Percentiles rank a stretch among this genome's conserved stretches.
These are phyloP conservation scores for Neofelis nebulosa DNA, from an alignment of 2,113 vertebrate genomes.

Conservation along the genomic window DNA sequence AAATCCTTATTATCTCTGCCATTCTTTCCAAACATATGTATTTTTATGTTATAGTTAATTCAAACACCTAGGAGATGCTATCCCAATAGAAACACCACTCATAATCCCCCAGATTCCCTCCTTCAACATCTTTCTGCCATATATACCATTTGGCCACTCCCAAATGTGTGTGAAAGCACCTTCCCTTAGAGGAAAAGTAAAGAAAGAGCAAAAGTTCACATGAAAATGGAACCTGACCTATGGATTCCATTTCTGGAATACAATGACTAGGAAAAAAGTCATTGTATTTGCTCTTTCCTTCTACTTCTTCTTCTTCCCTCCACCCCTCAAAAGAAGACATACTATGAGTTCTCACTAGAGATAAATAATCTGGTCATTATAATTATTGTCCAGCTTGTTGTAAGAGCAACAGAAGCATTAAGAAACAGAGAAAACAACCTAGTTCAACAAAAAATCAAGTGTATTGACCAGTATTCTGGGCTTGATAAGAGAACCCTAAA, in stretches of 20 bases:
- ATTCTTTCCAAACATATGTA: neutral
- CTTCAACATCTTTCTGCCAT: neutral
- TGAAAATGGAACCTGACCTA: conserved; percentile 25
- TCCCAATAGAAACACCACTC: neutral
- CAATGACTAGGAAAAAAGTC: neutral
- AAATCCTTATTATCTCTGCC: neutral
- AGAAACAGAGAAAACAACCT: neutral
- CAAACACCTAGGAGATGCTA: neutral
- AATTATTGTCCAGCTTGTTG: neutral
- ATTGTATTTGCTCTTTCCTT: neutral
- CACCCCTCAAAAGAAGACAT: neutral
- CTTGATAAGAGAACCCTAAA: neutral
- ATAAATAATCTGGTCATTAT: neutral
- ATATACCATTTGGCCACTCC: neutral
- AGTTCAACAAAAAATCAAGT: neutral
- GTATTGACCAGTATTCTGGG: neutral
- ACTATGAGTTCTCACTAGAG: neutral
- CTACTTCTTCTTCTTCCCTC: neutral
- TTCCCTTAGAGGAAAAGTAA: neutral
- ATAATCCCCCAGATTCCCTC: neutral
- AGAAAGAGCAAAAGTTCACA: neutral
- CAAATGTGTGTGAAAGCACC: neutral
- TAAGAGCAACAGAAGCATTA: neutral
- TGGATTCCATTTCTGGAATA: conserved; percentile 29
- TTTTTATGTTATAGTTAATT: neutral